phyloP scores from a whole-genome alignment of 1,140 invertebrate species.

The Drosophila biarmipes region DNA sequence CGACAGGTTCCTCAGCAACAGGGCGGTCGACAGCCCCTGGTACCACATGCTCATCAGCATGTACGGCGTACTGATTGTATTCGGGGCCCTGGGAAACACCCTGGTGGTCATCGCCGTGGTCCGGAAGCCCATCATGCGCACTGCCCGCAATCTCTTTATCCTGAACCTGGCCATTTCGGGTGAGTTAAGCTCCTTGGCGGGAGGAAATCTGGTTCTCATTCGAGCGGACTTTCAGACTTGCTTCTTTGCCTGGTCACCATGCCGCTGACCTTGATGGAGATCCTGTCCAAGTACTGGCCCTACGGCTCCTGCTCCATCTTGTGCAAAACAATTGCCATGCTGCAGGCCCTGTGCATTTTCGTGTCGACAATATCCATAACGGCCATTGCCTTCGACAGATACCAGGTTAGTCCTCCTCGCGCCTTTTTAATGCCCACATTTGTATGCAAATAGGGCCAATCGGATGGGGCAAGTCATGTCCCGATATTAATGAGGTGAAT shows the following conservation, averaged over 20 bases:
- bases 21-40: conserved; percentile 88
- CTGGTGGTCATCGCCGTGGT: conserved; percentile 92
- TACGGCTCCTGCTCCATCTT: conserved; percentile 88
- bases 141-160: conserved; percentile 94
- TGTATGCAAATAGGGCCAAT: conserved; percentile 29
- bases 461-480: conserved; percentile 23
- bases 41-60: conserved; percentile 88
- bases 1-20: conserved; percentile 87
- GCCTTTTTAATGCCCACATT: conserved; percentile 3
- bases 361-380: conserved; percentile 96
- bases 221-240: conserved; percentile 86
- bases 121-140: conserved; percentile 92
- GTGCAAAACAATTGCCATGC: conserved; percentile 92
- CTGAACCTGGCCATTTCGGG: conserved; percentile 93
- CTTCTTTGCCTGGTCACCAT: conserved; percentile 93
- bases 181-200: conserved; percentile 40
- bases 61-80: conserved; percentile 90
- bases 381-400: conserved; percentile 93
- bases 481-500: conserved; percentile 36
- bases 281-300: conserved; percentile 91
- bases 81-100: conserved; percentile 91
- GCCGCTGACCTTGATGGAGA: conserved; percentile 93
- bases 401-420: conserved; percentile 86
- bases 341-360: conserved; percentile 94
- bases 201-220: conserved; percentile 8